A percentile compares a stretch with the other conserved stretches of the same genome.
Evolutionary conservation across 2,797 vertebrate species (phyloP).

Genomic region (Acanthurus leucopareius): DNA sequence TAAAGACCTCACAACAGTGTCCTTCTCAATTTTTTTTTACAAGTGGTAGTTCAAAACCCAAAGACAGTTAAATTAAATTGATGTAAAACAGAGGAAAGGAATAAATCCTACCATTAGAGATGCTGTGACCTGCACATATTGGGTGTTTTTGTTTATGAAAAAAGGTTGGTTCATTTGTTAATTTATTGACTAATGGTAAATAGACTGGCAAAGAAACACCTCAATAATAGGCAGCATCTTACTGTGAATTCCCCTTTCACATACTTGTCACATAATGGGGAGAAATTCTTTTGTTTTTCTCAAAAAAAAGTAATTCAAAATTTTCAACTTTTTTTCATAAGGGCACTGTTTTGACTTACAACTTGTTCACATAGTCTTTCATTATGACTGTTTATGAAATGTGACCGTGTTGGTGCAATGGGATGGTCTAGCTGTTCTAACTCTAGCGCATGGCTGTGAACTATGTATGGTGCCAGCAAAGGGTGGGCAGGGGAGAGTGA

Average conservation of each 20-base stretch:
- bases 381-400: conserved; percentile 16
- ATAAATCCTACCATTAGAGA: background rate
- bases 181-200: too few species aligned
- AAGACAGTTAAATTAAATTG: background rate
- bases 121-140: background rate
- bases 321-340: background rate
- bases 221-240: background rate
- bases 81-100: background rate
- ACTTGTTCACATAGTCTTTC: conserved; percentile 8
- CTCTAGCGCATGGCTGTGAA: conserved; percentile 67
- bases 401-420: conserved; percentile 24
- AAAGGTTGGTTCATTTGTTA: too few species aligned
- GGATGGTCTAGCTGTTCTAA: conserved; percentile 45
- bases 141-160: background rate
- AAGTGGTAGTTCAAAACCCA: background rate
- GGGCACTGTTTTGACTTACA: background rate
- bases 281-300: background rate
- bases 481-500: conserved; percentile 49
- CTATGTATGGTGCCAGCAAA: conserved; percentile 66
- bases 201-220: background rate
- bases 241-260: background rate
- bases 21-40: background rate
- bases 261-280: background rate
- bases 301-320: background rate
- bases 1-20: background rate